Evolutionary conservation across 2,797 vertebrate species (phyloP), one percentile per base, ranked within the genome.

Genomic region (Coreius guichenoti): DNA sequence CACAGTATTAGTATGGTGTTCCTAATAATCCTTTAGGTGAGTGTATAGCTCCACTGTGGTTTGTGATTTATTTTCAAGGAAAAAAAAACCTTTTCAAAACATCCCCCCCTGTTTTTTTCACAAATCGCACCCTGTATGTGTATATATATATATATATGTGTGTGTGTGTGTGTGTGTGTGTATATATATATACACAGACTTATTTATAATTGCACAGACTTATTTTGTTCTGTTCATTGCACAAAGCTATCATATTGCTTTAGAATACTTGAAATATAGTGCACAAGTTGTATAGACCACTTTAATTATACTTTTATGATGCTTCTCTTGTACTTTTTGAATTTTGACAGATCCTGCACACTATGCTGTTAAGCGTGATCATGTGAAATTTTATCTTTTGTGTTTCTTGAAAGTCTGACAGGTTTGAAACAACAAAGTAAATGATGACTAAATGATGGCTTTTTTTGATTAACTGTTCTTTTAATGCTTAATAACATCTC

Each of bases 401-500:
- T 29, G 29, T 33, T 54, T 23, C 29, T 51, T 75, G 16, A 74
- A 74, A 74, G 17, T 13, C 11, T 4, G 2, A 13, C 4, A 4
- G 11, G 4, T 51, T 51, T 31, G 26, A 21, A 75, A 31, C 31
- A 3, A 23, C 17, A 76, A 36, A 8, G 3, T 36, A 49, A 51
- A 21, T 16, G 4, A 74, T 49, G 16, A 2, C 39, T 39, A 36
- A 36, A 36, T 5, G 33, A 36, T 36, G 33, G 4, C 33, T 8
- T 51, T 36, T 76, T 54, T 7, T 7, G 3, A 23, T 13, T 5
- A 33, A 54, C 19, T 8, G 3, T 36, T 6, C 21, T 21, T 76
- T 76, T 56, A 36, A 77, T 58, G 21, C 51, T 75, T 33, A 31
- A 77, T 39, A 54, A 76, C 21, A 77, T 65, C 6, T 76, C 29